phyloP scores from a whole-genome alignment of 2,888 invertebrate species.

The Tipula vernalis region DNA sequence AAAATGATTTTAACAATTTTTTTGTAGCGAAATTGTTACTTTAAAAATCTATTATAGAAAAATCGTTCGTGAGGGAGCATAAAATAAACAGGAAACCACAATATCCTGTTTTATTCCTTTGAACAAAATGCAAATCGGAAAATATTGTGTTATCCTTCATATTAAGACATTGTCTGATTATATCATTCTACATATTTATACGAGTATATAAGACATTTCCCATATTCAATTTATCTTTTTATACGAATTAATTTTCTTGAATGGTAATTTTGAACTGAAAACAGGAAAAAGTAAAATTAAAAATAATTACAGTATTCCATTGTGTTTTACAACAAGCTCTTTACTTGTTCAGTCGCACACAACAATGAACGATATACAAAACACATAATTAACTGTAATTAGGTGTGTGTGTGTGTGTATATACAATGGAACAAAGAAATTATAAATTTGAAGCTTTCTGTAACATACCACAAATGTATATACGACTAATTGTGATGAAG shows the following conservation, averaged over 20 bases:
- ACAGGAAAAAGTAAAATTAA: background rate
- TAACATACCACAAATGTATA: no score
- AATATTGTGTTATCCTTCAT: background rate
- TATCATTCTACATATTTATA: background rate
- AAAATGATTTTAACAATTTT: background rate
- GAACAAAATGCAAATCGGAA: background rate
- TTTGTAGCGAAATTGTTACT: background rate
- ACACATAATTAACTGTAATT: background rate
- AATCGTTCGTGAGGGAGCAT: background rate
- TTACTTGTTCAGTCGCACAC: background rate
- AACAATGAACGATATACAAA: background rate
- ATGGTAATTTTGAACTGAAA: background rate
- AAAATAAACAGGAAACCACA: background rate
- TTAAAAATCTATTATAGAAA: background rate
- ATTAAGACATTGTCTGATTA: background rate
- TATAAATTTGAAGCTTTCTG: background rate
- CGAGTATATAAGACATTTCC: background rate
- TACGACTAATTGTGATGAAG: no score
- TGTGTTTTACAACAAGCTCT: background rate
- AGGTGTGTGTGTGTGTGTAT: background rate
- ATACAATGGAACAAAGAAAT: background rate
- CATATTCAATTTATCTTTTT: background rate
- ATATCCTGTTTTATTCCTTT: background rate
- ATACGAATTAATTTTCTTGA: background rate
- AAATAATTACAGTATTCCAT: background rate